These are phyloP conservation scores for Equus przewalskii DNA, from an alignment of 2,113 vertebrate species.

Conservation along the genomic window DNA sequence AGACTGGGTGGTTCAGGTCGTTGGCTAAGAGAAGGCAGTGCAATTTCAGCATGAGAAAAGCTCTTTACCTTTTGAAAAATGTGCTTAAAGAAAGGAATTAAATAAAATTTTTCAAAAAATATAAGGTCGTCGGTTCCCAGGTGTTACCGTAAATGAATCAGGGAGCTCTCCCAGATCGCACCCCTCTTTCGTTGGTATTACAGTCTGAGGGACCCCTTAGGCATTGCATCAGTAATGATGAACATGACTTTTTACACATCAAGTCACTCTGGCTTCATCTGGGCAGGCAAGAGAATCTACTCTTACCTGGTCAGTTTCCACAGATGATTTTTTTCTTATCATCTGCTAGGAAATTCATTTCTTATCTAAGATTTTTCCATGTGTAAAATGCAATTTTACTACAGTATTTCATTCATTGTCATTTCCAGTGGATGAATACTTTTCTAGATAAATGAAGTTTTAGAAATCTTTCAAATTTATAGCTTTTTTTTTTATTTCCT, in stretches of 20 bases:
- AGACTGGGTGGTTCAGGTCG: constrained; percentile 49
- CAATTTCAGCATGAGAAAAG: constrained; percentile 63
- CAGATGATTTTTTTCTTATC: background rate
- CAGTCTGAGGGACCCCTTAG: background rate
- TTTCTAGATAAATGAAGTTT: background rate
- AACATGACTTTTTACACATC: background rate
- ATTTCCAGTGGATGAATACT: background rate
- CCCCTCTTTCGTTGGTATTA: background rate
- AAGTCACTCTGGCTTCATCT: background rate
- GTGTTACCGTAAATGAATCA: background rate
- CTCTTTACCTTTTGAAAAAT: constrained; percentile 45
- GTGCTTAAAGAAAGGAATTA: constrained; percentile 2
- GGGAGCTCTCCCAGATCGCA: background rate
- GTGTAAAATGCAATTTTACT: background rate
- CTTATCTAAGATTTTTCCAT: background rate
- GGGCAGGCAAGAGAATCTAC: background rate
- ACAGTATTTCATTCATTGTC: background rate
- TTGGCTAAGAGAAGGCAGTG: constrained; percentile 43
- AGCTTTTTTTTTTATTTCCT: background rate
- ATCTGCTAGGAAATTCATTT: background rate
- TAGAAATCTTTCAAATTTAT: background rate
- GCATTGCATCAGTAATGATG: background rate
- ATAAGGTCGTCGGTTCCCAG: background rate
- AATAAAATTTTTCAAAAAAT: background rate
- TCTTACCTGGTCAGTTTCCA: background rate